phyloP scores from a whole-genome alignment of 2,797 vertebrate species.

The Muscicapa comitata region DNA sequence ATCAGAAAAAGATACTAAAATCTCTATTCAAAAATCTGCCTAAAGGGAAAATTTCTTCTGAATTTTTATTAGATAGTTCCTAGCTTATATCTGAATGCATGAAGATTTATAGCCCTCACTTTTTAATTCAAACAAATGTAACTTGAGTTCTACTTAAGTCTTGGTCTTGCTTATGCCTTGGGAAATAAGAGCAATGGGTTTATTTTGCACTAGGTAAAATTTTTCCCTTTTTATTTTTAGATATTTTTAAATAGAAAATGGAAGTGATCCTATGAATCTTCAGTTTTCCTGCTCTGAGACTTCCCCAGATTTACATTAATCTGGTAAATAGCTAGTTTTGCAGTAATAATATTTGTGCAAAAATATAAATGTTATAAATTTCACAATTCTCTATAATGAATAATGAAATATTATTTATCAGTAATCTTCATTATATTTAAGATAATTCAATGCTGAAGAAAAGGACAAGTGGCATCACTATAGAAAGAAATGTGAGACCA shows the following conservation, averaged over 20 bases:
- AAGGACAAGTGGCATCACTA: not conserved
- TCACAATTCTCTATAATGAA: not conserved
- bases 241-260: not conserved
- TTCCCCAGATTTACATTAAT: not conserved
- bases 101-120: conserved; percentile 12
- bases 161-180: not conserved
- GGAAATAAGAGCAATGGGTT: not conserved
- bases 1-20: not conserved
- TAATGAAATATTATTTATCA: not conserved
- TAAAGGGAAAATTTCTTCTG: not conserved
- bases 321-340: not conserved
- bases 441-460: not conserved
- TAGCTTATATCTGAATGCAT: not conserved
- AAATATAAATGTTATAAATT: not conserved
- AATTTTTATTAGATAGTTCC: not conserved
- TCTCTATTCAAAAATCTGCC: not conserved
- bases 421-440: not conserved
- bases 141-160: not conserved
- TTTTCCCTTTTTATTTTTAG: not conserved
- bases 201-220: not conserved
- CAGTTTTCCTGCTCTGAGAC: not conserved
- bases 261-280: not conserved
- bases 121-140: not conserved
- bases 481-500: not conserved
- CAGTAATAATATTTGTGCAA: not conserved